Conservation (phyloP, 2,888 invertebrate species). For the Drosophila mimica region DNA sequence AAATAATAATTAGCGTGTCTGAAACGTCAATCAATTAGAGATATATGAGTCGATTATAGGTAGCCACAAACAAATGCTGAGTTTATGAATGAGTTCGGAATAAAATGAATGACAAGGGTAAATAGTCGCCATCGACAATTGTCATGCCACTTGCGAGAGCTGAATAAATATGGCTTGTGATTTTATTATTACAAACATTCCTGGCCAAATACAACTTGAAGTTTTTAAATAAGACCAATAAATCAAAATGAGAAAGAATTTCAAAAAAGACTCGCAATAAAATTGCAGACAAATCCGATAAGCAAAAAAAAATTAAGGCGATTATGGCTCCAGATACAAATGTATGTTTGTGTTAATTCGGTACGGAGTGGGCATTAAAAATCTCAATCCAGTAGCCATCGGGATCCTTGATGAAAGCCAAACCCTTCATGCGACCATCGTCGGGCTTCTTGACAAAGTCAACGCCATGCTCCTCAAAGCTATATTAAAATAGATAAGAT, state of each 20-base stretch:
- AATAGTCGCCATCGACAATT: constrained; percentile 20
- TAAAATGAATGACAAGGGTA: background rate
- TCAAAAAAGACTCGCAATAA: constrained; percentile 10
- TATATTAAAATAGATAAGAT: constrained; percentile 25
- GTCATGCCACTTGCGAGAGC: constrained; percentile 41
- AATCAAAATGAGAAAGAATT: background rate
- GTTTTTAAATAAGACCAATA: constrained; percentile 13
- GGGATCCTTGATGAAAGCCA: constrained; percentile 97
- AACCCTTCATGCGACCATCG: constrained; percentile 96
- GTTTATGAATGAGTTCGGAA: constrained; percentile 49
- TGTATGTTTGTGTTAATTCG: constrained; percentile 27
- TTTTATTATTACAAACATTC: constrained; percentile 18
- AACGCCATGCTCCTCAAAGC: constrained; percentile 93
- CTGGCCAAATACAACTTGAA: constrained; percentile 28
- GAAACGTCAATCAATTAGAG: constrained; percentile 70
- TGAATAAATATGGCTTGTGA: constrained; percentile 21
- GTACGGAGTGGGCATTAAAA: constrained; percentile 86
- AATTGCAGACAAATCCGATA: constrained; percentile 16
- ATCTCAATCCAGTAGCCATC: constrained; percentile 99
- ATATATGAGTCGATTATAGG: constrained; percentile 60
- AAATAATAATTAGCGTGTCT: constrained; percentile 77
- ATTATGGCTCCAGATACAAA: background rate
- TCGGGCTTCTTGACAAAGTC: constrained; percentile 95
- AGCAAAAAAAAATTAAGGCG: constrained; percentile 16
- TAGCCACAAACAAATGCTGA: constrained; percentile 9